Evolutionary conservation across 2,888 invertebrate genomes (phyloP).

Genomic region (Andrena praecox): DNA sequence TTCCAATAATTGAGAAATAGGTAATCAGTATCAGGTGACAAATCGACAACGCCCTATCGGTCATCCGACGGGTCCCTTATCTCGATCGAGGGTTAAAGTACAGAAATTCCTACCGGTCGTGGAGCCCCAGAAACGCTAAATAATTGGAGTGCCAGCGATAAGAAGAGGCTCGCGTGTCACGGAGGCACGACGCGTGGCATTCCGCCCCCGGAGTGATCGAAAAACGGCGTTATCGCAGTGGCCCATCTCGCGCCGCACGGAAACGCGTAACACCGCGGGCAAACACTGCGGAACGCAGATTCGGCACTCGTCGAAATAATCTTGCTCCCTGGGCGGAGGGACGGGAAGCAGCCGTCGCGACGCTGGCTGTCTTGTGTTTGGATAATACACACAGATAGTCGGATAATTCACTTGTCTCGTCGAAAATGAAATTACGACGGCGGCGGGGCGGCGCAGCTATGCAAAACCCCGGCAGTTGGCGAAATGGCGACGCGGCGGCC

Average conservation of each 20-base stretch:
- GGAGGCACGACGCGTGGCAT: conserved; percentile 3
- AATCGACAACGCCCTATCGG: background rate
- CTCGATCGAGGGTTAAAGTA: background rate
- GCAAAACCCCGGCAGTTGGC: conserved; percentile 64
- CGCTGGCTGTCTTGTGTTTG: conserved; percentile 62
- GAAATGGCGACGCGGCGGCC: conserved; percentile 61
- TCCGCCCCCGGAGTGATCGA: conserved; percentile 32
- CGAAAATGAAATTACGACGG: conserved; percentile 74
- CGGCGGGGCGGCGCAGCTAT: conserved; percentile 54
- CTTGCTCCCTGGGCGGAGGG: conserved; percentile 22
- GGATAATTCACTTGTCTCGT: conserved; percentile 76
- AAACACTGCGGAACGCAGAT: conserved; percentile 66
- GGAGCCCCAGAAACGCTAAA: background rate
- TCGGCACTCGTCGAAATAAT: conserved; percentile 64
- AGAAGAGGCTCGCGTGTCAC: conserved; percentile 18
- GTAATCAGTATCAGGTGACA: background rate
- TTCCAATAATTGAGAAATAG: background rate
- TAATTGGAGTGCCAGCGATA: conserved; percentile 19
- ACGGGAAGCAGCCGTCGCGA: conserved; percentile 25
- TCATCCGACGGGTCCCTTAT: background rate
- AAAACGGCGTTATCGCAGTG: conserved; percentile 51
- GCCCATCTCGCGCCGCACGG: conserved; percentile 5
- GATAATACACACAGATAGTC: conserved; percentile 74
- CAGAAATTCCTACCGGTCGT: background rate
- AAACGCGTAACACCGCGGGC: conserved; percentile 53